phyloP scores from a whole-genome alignment of 2,797 vertebrate species.

The Acipenser oxyrinchus region DNA sequence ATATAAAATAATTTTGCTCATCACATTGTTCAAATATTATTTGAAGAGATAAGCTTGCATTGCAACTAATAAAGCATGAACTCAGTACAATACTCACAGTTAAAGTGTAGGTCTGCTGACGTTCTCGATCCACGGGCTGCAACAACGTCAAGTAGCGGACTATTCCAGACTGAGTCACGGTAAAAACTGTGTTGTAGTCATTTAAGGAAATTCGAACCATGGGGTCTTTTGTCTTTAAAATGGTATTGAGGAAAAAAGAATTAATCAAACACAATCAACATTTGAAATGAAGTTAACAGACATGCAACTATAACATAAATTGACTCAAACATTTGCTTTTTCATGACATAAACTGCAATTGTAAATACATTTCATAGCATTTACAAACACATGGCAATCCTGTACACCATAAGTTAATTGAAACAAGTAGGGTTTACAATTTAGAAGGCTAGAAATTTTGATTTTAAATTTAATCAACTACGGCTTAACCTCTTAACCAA shows the following conservation, averaged over 20 bases:
- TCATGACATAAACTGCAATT: too few species aligned
- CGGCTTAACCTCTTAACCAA: too few species aligned
- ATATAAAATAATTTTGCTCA: not conserved
- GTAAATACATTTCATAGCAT: too few species aligned
- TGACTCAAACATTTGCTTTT: too few species aligned
- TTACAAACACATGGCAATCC: too few species aligned
- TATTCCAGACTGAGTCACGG: conserved; percentile 73
- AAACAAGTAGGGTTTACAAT: too few species aligned
- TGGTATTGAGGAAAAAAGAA: conserved; percentile 21
- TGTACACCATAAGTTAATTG: too few species aligned
- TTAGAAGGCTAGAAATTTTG: too few species aligned
- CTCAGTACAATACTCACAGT: conserved; percentile 53
- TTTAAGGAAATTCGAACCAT: conserved; percentile 73
- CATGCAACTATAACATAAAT: too few species aligned
- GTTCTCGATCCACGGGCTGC: conserved; percentile 87
- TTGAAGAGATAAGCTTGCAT: too few species aligned
- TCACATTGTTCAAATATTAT: not conserved
- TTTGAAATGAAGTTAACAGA: too few species aligned
- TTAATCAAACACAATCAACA: not conserved
- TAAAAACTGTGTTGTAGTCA: conserved; percentile 72
- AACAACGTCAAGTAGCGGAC: conserved; percentile 84
- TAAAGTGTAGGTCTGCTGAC: conserved; percentile 80
- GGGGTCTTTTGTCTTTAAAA: conserved; percentile 82
- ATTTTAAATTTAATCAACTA: too few species aligned
- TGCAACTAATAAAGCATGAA: not conserved